Percentiles rank a stretch among this genome's conserved stretches.
phyloP scores from a whole-genome alignment of 2,797 vertebrate species.

The Erethizon dorsatum region DNA sequence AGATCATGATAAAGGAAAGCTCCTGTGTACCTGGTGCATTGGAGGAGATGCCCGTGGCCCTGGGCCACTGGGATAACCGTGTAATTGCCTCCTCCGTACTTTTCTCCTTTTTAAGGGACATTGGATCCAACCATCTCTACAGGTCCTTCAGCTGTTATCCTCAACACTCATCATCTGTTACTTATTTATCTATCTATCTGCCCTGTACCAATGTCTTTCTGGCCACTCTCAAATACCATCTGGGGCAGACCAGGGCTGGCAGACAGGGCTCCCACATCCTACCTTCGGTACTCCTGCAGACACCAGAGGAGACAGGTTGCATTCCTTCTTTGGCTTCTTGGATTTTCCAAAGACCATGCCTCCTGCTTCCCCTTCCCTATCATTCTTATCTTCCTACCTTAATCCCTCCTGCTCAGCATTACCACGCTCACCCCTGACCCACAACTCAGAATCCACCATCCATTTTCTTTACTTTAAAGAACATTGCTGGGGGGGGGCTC shows the following conservation, averaged over 20 bases:
- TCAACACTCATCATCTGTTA: not conserved
- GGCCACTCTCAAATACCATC: not conserved
- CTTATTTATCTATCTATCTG: not conserved
- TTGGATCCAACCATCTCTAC: not conserved
- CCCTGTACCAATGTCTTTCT: not conserved
- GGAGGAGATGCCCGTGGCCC: not conserved
- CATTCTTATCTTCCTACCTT: not conserved
- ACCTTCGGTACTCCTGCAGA: not conserved
- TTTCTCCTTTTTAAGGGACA: not conserved
- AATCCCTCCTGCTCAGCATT: not conserved
- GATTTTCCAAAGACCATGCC: not conserved
- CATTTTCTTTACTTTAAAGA: slow-evolving; percentile 39
- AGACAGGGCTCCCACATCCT: not conserved
- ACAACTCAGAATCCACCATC: not conserved
- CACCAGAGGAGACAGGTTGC: not conserved
- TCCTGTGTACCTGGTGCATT: not conserved
- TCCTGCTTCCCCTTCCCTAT: not conserved
- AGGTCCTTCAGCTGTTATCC: not conserved
- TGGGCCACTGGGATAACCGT: not conserved
- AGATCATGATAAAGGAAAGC: not conserved
- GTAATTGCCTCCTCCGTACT: not conserved
- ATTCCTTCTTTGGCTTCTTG: not conserved
- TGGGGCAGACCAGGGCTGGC: not conserved
- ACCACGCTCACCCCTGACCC: not conserved
- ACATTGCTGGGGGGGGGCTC: not conserved